Evolutionary conservation across 2,113 vertebrate species (phyloP), one percentile per base, ranked within the genome.

Genomic region (Amia ocellicauda): DNA sequence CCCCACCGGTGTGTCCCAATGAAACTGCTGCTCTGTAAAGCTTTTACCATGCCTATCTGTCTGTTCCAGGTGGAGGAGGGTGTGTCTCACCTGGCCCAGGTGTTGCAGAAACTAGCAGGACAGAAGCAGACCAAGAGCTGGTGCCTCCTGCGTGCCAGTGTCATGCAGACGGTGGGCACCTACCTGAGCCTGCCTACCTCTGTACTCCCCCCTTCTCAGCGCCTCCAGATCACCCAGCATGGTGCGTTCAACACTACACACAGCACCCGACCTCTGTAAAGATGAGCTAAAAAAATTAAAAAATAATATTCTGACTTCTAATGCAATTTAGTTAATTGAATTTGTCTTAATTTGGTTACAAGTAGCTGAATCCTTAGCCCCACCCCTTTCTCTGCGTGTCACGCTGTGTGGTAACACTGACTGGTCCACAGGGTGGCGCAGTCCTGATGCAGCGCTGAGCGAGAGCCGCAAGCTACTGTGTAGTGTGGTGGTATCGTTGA

Each of bases 401-500:
- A 7, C 2, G 31, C 31, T 36, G 31, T 36, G 31, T n/a, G n/a
- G n/a, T n/a, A n/a, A n/a, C n/a, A n/a, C n/a, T n/a, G n/a, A n/a
- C n/a, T 72, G 2, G 69, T 0, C 1, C 8, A 2, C 53, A 98
- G 96, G 94, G 42, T 80, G 91, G 73, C 88, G 77, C 58, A 91
- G 80, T 0, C 85, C 94, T 0, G 88, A 94, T 69, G 75, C 71
- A 0, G 89, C 92, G 2, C 84, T 96, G 2, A 68, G 84, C 0
- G 91, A 93, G 31, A 83, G 90, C 1, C 83, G 94, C 68, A 97
- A 92, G 81, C 85, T 97, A 13, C 85, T 96, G 24, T 86, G 90
- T 51, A 92, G 93, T 59, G 85, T 97, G 51, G 49, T 94, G 50
- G 79, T 92, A 27, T 85, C 91, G 43, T 69, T 96, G 58, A 74